Conservation (phyloP, 2,888 invertebrate species). For the Cyrtodaria siliqua region DNA sequence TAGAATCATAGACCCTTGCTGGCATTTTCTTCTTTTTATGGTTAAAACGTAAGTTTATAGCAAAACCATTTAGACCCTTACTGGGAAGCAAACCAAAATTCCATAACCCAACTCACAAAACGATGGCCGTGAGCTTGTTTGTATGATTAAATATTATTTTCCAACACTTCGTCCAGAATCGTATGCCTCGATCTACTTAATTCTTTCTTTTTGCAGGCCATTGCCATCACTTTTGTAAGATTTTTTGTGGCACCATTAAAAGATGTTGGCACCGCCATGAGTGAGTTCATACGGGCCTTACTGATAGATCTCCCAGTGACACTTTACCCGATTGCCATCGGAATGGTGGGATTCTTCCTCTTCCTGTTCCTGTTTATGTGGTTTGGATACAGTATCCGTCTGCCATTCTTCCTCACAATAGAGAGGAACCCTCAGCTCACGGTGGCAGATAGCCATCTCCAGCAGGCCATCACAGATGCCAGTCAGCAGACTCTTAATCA, state of each 20-base stretch:
- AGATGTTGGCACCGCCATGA: constrained; percentile 71
- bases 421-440: constrained; percentile 53
- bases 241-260: constrained; percentile 76
- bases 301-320: constrained; percentile 72
- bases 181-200: no score
- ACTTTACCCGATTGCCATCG: constrained; percentile 70
- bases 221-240: constrained; percentile 75
- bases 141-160: no score
- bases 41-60: no score
- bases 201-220: constrained; percentile 65
- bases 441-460: constrained; percentile 37
- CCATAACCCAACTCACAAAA: no score
- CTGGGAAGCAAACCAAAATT: no score
- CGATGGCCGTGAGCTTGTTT: no score
- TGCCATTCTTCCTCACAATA: constrained; percentile 67
- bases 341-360: constrained; percentile 53
- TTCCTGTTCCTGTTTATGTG: constrained; percentile 70
- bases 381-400: constrained; percentile 71
- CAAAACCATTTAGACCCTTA: no score
- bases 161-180: no score
- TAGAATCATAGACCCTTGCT: no score
- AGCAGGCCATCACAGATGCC: constrained; percentile 57
- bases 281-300: constrained; percentile 67
- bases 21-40: no score
- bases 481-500: constrained; percentile 54